phyloP scores from a whole-genome alignment of 2,113 vertebrate genomes.

The Sus scrofa region DNA sequence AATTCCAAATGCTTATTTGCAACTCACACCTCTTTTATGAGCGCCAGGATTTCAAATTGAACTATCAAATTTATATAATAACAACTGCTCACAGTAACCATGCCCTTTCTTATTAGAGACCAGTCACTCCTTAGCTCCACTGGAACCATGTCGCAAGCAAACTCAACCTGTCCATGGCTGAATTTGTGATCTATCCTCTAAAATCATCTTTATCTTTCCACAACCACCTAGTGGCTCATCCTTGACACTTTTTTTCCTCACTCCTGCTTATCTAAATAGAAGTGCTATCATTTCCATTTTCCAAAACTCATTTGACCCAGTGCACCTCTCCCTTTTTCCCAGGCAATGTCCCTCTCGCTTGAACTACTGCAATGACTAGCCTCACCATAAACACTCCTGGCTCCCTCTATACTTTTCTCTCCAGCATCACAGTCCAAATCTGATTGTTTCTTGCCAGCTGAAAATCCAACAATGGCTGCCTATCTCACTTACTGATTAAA shows the following conservation, averaged over 20 bases:
- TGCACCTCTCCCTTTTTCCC: background rate
- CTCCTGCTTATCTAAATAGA: background rate
- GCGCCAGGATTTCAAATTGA: background rate
- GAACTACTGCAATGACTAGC: background rate
- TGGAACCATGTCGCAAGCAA: background rate
- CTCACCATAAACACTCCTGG: background rate
- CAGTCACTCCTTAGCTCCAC: background rate
- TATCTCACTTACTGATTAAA: constrained; percentile 2
- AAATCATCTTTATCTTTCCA: background rate
- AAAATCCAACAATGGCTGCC: background rate
- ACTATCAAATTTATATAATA: background rate
- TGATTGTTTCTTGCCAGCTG: background rate
- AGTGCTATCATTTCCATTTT: background rate
- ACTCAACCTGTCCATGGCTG: background rate
- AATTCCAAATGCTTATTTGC: constrained; percentile 17
- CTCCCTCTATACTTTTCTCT: background rate
- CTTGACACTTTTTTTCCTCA: background rate
- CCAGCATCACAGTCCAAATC: background rate
- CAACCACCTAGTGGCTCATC: background rate
- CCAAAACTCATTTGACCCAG: background rate
- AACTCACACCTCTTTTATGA: background rate
- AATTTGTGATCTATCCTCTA: background rate
- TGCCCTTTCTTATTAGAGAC: background rate
- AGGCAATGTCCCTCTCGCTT: background rate
- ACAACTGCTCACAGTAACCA: background rate